Evolutionary conservation across 2,113 vertebrate species (phyloP), one percentile per base, ranked within the genome.

Genomic region (Neofelis nebulosa): DNA sequence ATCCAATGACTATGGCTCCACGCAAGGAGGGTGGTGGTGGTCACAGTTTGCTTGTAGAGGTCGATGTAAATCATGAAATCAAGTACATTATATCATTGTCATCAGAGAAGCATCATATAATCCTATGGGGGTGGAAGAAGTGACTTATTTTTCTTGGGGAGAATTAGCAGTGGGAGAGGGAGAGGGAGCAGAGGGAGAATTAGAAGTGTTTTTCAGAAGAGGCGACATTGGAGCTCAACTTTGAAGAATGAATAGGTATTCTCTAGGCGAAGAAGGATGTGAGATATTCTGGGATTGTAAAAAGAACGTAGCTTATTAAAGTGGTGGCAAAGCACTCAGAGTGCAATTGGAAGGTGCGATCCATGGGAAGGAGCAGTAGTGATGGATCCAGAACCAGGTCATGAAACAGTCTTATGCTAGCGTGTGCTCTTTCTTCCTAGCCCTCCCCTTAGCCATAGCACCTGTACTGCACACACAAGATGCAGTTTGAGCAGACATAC

Each of bases 201-300:
- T 52, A 88, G 76, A 66, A 91, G 94, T n/a, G 21, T 80, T 87
- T 83, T 61, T 21, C 55, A 66, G 25, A 88, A 90, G 87, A 94
- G 33, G 41, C 74, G 5, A 38, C 4, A n/a, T 27, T 81, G 38
- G 52, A 82, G 33, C 73, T 91, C 95, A 52, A 79, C 55, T 91
- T 88, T 31, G 48, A 89, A 86, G 68, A 92, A 78, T 57, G 55
- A 92, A 18, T 61, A 92, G 25, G 19, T 90, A 27, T 94, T 98
- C 50, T 69, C 0, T 41, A 92, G 65, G 29, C 63, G 73, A 89
- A 85, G 41, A 85, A 81, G 76, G 27, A 25, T 61, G 18, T 52
- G 48, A 52, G 3, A 25, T 85, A 41, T 6, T 57, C 45, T 93
- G 55, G 31, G 55, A n/a, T 66, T 68, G 6, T 63, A 25, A 73